Percentiles rank a stretch among this genome's conserved stretches.
Conservation (phyloP, 1,140 invertebrate genomes). For the Eubasilissa regina region DNA sequence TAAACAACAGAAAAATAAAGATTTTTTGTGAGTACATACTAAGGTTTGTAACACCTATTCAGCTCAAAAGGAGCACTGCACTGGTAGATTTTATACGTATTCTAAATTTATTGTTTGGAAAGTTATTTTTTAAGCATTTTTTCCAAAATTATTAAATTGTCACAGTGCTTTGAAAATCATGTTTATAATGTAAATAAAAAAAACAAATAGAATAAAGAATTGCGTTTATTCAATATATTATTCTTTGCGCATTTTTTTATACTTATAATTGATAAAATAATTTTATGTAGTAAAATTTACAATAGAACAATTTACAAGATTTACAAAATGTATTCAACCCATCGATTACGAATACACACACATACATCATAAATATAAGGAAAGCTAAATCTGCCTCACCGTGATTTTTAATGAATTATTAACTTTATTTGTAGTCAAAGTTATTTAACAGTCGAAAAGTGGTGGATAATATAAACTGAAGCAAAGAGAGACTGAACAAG, state of each 20-base stretch:
- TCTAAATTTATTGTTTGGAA: too few species aligned
- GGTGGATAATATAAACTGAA: neutral
- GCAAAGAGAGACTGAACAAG: neutral
- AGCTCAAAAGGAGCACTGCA: too few species aligned
- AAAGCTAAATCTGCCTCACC: neutral
- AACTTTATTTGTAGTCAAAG: constrained; percentile 26
- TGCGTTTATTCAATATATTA: constrained; percentile 57
- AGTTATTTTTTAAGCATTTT: too few species aligned
- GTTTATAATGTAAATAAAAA: neutral
- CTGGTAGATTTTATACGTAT: too few species aligned
- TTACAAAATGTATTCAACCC: constrained; percentile 51
- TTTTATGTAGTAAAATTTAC: constrained; percentile 59
- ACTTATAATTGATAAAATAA: constrained; percentile 55
- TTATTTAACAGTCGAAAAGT: constrained; percentile 9
- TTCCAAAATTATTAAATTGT: neutral
- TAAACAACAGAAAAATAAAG: too few species aligned
- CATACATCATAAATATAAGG: constrained; percentile 40
- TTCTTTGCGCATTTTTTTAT: constrained; percentile 57
- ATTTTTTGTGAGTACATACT: too few species aligned
- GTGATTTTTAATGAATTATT: constrained; percentile 10
- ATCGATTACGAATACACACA: constrained; percentile 17
- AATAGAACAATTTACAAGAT: constrained; percentile 59
- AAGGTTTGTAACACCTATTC: too few species aligned
- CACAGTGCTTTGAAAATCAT: neutral
- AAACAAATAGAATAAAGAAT: constrained; percentile 49